Conservation (phyloP, 2,888 invertebrate genomes). For the Melanophora roralis region DNA sequence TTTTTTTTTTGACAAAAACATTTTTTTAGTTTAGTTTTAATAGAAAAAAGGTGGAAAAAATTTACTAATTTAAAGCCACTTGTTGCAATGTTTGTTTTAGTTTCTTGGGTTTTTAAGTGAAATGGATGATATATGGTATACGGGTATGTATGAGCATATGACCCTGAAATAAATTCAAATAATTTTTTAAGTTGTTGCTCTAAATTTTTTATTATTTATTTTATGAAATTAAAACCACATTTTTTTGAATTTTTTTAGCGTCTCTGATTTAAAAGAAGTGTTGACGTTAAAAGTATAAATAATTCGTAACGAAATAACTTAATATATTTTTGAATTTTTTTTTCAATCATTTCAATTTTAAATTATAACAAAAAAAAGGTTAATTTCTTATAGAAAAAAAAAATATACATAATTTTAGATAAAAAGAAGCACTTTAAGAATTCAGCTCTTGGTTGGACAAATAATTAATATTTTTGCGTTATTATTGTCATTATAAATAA, state of each 20-base stretch:
- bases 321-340: not conserved
- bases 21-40: no score
- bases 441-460: conserved; percentile 46
- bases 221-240: conserved; percentile 35
- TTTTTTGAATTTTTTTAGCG: conserved; percentile 19
- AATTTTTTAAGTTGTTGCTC: no score
- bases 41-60: no score
- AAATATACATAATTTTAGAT: not conserved
- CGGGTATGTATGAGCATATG: no score
- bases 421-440: conserved; percentile 48
- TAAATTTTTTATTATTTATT: conserved; percentile 27
- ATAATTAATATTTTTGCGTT: not conserved
- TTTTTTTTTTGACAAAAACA: no score
- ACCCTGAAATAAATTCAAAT: no score
- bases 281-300: not conserved
- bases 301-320: conserved; percentile 2
- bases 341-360: not conserved
- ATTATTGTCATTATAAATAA: conserved; percentile 52
- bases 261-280: not conserved
- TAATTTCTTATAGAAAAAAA: not conserved
- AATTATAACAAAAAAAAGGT: conserved; percentile 1
- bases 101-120: no score
- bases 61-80: no score
- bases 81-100: no score
- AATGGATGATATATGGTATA: no score